Conservation (phyloP, 2,888 invertebrate species). For the Trissolcus japonicus region DNA sequence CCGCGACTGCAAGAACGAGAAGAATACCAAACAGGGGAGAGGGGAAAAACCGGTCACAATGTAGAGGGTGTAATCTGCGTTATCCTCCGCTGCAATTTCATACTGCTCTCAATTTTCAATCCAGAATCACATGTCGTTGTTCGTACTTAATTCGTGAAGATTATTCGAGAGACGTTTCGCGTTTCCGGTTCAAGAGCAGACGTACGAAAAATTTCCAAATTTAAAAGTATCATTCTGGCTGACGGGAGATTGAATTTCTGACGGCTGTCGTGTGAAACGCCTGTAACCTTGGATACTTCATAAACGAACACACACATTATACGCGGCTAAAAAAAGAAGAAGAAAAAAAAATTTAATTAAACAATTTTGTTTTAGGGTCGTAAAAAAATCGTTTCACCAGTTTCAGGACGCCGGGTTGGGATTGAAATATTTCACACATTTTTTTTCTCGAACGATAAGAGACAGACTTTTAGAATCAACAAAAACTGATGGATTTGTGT, state of each 20-base stretch:
- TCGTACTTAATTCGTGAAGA: slow-evolving; percentile 4
- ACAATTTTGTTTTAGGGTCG: no score
- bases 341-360: no score
- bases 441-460: no score
- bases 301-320: no score
- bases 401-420: no score
- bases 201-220: slow-evolving; percentile 1
- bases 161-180: background rate
- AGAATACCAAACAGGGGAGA: slow-evolving; percentile 43
- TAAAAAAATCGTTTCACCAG: no score
- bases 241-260: slow-evolving; percentile 5
- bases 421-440: no score
- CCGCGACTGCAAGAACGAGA: slow-evolving; percentile 58
- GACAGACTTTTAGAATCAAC: no score
- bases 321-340: no score
- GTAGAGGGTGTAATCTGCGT: slow-evolving; percentile 55
- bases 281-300: no score
- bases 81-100: slow-evolving; percentile 40
- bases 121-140: slow-evolving; percentile 15
- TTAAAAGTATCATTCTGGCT: slow-evolving; percentile 4
- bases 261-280: background rate
- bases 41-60: slow-evolving; percentile 57
- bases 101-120: slow-evolving; percentile 33
- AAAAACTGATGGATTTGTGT: slow-evolving; percentile 30
- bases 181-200: background rate